phyloP scores from a whole-genome alignment of 1,140 invertebrate species.

The Pseudomyrmex pallidus region DNA sequence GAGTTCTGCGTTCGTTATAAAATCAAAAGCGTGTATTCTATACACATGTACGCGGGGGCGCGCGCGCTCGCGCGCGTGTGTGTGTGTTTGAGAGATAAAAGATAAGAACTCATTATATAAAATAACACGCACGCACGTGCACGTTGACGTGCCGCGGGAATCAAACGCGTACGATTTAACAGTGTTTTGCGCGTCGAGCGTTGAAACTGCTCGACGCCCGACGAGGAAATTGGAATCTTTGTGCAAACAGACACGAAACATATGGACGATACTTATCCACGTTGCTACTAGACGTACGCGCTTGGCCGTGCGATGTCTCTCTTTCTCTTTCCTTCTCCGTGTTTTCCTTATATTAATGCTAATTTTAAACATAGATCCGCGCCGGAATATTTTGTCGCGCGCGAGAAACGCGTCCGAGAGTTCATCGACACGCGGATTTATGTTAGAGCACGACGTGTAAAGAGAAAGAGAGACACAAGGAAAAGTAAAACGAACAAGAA shows the following conservation, averaged over 20 bases:
- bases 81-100: neutral
- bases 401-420: neutral
- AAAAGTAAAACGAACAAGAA: conserved; percentile 24
- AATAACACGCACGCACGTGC: conserved; percentile 14
- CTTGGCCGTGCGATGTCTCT: neutral
- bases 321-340: neutral
- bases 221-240: conserved; percentile 53
- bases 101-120: neutral
- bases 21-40: neutral
- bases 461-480: neutral
- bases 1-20: neutral
- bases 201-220: neutral
- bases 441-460: neutral
- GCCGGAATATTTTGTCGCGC: conserved; percentile 39
- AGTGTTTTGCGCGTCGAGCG: neutral
- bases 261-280: conserved; percentile 16
- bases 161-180: conserved; percentile 32
- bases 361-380: conserved; percentile 81
- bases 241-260: neutral
- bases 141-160: neutral
- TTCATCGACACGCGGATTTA: conserved; percentile 44
- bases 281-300: conserved; percentile 10
- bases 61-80: too few species aligned
- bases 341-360: conserved; percentile 81
- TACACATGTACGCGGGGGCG: neutral